These are phyloP conservation scores for Muscicapa adusta DNA, from an alignment of 2,113 vertebrate genomes.

Conservation along the genomic window DNA sequence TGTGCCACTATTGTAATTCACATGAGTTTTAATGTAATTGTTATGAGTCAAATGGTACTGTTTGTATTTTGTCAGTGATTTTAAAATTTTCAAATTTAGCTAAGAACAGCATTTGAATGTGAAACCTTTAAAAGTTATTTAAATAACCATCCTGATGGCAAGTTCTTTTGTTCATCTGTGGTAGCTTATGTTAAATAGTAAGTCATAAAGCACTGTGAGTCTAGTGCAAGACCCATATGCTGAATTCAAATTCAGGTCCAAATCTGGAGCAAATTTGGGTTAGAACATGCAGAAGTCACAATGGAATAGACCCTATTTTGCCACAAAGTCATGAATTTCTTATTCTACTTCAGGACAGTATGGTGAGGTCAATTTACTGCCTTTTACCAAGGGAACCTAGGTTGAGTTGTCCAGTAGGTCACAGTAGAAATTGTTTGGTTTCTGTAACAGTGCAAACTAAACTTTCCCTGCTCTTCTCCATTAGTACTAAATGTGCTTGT, in stretches of 20 bases:
- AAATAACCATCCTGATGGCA: not conserved
- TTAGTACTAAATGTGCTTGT: not conserved
- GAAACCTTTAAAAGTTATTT: not conserved
- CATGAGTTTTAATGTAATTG: not conserved
- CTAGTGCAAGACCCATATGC: fast-evolving
- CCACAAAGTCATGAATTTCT: not conserved
- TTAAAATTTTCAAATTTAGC: not conserved
- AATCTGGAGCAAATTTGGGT: not conserved
- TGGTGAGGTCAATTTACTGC: not conserved
- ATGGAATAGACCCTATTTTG: not conserved
- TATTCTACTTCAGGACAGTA: not conserved
- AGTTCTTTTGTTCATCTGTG: not conserved
- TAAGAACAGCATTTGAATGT: not conserved
- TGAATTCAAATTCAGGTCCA: not conserved
- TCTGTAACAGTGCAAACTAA: not conserved
- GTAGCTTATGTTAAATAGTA: not conserved
- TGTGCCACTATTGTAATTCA: not conserved
- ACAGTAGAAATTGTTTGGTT: not conserved
- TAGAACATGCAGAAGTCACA: not conserved
- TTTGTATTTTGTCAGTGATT: not conserved
- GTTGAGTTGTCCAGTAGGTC: not conserved
- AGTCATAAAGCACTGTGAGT: not conserved
- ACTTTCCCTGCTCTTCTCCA: not conserved
- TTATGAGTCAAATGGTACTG: not conserved
- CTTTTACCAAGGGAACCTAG: not conserved